Base-by-base conservation (phyloP, 2,113 vertebrate genomes). In the Gallinago paraguaiae region DNA sequence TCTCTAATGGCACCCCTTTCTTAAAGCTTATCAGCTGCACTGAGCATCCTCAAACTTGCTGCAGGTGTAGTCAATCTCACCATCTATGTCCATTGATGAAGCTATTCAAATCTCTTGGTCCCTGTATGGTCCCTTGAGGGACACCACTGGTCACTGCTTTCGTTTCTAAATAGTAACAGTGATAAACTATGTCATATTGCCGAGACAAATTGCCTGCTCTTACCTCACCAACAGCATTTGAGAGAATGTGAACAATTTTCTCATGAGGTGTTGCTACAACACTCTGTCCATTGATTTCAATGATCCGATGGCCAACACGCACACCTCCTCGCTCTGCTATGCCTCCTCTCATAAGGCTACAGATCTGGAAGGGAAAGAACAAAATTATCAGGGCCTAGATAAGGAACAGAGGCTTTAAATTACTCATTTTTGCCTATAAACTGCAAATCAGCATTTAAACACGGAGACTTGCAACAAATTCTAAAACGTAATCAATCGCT, bases 291-390 rank as follows among this genome's bases (percentile, higher is more conserved):
- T 99, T 99, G 97, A 99, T 99, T 94, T 99, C 99, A 69, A 99
- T 99, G 94, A 99, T 99, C 45, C 99, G 98, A 95, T 99, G 99
- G 53, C 99, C 99, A 8, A 99, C 99, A n/a, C 99, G 98, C 64
- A 99, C 99, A 3, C 99, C 99, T 7, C 99, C 99, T 60, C 99
- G 96, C 90, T 99, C 99, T 4, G 99, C 99, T 59, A 99, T 99
- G 14, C 99, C 99, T 9, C 99, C 99, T 88, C 99, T 98, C 99
- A 99, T 99, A 93, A 99, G 99, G 97, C 99, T 99, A 95, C 99
- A 99, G 95, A 99, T 99, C 99, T 99, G 93, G 22, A 92, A 75
- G 24, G 23, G 25, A 82, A 76, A 93, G 27, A 39, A 67, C 9
- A 68, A 30, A 67, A 76, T 54, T 84, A 20, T 56, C 61, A 41